Conservation (phyloP, 2,797 vertebrate genomes). For the Microcaecilia unicolor region DNA sequence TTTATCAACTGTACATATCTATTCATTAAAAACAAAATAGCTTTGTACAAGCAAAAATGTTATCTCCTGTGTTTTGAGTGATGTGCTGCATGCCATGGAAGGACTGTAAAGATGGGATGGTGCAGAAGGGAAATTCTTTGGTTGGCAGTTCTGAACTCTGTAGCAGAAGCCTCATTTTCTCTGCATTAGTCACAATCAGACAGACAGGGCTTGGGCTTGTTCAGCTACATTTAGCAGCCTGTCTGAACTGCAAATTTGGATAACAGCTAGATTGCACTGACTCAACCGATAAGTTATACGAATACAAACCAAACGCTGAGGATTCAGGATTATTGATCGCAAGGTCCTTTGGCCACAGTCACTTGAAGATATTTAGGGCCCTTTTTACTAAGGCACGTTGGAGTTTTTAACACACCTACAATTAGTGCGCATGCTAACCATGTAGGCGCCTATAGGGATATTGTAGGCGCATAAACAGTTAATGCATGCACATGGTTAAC, state of each 20-base stretch:
- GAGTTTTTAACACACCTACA: too few species aligned
- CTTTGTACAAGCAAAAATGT: too few species aligned
- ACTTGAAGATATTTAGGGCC: constrained; percentile 14
- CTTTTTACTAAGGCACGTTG: constrained; percentile 25
- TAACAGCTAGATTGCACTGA: constrained; percentile 36
- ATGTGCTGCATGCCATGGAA: too few species aligned
- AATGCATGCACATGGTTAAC: too few species aligned
- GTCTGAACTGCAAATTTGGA: constrained; percentile 26
- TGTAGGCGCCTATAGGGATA: too few species aligned
- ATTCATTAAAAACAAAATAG: too few species aligned
- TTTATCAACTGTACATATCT: too few species aligned
- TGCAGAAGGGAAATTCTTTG: too few species aligned
- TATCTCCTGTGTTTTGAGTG: too few species aligned
- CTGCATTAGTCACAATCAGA: constrained; percentile 37
- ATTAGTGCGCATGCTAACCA: too few species aligned
- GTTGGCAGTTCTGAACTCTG: too few species aligned
- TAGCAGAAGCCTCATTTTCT: constrained; percentile 33
- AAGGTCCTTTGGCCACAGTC: not conserved
- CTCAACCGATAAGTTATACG: constrained; percentile 15
- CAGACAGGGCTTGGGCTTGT: constrained; percentile 27
- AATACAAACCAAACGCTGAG: constrained; percentile 23
- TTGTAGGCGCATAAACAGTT: constrained; percentile 34
- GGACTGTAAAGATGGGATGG: too few species aligned
- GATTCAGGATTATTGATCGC: constrained; percentile 31
- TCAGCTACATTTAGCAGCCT: constrained; percentile 29